phyloP scores from a whole-genome alignment of 1,140 invertebrate genomes.

The Diprion similis region DNA sequence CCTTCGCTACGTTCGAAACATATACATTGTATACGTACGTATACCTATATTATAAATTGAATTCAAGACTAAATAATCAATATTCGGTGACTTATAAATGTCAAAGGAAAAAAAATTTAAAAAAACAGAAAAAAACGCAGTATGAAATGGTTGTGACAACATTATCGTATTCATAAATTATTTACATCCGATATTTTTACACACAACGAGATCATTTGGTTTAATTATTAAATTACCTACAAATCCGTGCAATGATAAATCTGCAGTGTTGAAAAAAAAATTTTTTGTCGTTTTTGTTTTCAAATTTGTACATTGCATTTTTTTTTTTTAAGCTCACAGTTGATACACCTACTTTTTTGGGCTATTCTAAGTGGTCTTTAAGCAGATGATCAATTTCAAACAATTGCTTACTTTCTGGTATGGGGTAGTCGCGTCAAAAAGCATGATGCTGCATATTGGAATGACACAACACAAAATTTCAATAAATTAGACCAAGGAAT shows the following conservation, averaged over 20 bases:
- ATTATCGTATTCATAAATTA: background rate
- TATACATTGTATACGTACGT: no score
- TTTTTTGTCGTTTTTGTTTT: background rate
- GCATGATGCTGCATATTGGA: background rate
- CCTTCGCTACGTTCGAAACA: background rate
- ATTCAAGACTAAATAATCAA: conserved; percentile 1
- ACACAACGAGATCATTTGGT: background rate
- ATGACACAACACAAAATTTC: background rate
- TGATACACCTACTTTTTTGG: background rate
- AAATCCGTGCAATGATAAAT: no score
- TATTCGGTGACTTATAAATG: background rate
- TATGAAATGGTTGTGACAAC: background rate
- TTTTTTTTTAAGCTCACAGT: background rate
- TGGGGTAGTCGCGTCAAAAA: background rate
- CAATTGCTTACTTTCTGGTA: background rate
- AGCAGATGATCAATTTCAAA: background rate
- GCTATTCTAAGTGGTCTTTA: background rate
- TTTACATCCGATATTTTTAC: background rate
- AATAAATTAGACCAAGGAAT: background rate
- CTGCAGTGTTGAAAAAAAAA: no score
- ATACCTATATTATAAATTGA: background rate
- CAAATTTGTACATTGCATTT: background rate
- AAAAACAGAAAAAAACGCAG: background rate
- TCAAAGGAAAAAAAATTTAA: background rate
- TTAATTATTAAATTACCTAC: no score